Evolutionary conservation across 2,888 invertebrate species (phyloP).

Genomic region (Metopia argyrocephala): DNA sequence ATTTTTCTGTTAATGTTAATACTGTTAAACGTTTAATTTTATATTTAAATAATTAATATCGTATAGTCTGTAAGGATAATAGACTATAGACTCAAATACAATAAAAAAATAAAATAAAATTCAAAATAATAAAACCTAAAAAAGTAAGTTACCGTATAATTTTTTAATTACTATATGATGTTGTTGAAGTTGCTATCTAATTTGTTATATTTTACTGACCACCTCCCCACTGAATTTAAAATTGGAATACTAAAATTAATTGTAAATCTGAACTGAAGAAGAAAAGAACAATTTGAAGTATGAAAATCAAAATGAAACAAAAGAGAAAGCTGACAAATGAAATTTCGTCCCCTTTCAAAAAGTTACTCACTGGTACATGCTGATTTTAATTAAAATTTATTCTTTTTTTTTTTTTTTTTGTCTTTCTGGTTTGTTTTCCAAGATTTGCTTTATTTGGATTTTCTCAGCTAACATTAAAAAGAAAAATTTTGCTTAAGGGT

Average conservation of each 20-base stretch:
- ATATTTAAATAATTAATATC: too few relatives aligned
- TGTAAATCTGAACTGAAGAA: neutral
- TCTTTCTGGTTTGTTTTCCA: neutral
- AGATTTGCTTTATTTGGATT: conserved; percentile 30
- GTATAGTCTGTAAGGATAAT: too few relatives aligned
- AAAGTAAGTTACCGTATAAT: neutral
- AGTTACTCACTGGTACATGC: conserved; percentile 43
- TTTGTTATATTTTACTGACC: too few relatives aligned
- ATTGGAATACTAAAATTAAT: neutral
- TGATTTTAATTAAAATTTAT: conserved; percentile 52
- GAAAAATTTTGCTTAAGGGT: neutral
- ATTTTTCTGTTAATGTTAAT: too few relatives aligned
- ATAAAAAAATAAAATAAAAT: neutral
- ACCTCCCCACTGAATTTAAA: neutral
- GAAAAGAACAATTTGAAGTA: conserved; percentile 31
- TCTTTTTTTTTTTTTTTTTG: neutral
- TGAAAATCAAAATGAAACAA: conserved; percentile 46
- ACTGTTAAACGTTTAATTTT: too few relatives aligned
- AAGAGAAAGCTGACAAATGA: conserved; percentile 49
- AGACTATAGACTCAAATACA: too few relatives aligned
- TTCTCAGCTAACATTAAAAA: conserved; percentile 32
- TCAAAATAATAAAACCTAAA: neutral
- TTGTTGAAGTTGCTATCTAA: too few relatives aligned
- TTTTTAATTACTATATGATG: too few relatives aligned
- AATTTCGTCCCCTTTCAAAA: conserved; percentile 37